Evolutionary conservation across 2,888 invertebrate genomes (phyloP), one percentile per base, ranked within the genome.

Genomic region (Dorcus parallelipipedus): DNA sequence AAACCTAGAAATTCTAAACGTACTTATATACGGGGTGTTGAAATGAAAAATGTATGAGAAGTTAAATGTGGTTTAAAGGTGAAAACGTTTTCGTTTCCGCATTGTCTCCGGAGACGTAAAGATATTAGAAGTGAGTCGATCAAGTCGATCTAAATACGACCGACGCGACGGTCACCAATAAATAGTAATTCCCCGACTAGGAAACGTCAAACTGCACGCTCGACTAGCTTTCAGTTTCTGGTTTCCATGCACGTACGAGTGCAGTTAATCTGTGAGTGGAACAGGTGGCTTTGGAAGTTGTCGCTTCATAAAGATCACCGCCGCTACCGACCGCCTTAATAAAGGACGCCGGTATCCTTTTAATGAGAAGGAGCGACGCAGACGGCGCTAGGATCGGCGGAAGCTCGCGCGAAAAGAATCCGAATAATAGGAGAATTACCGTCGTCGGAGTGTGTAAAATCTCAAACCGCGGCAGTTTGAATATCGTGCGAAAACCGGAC

Each of bases 191-290:
- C 69, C 53, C 41, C 58, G 56, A 63, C 59, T 62, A 66, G 66
- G 66, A 66, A 66, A 65, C 60, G 63, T 62, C 66, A 65, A 62
- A 64, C 59, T 58, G 62, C 58, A 63, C 62, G 66, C 64, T 65
- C 58, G 63, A 66, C 62, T 63, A 59, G 64, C 56, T 65, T 58
- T 58, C 62, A 59, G 49, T 65, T 66, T 67, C 67, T 67, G 67
- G 67, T 70, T 70, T 69, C 69, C 55, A 57, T 67, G 68, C 71
- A 71, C 71, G 70, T 69, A 69, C 65, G 54, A 61, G 60, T 65
- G 58, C 67, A 45, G 45, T 53, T 45, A 26, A 53, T 43, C 38
- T 45, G 43, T 26, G 45, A 45, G 52, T 38, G 45, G 52, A 53
- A 53, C 52, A 53, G 52, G 52, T 53, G 43, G 52, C 51, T 48